Conservation (phyloP, 2,888 invertebrate species). For the Tipula helvola region DNA sequence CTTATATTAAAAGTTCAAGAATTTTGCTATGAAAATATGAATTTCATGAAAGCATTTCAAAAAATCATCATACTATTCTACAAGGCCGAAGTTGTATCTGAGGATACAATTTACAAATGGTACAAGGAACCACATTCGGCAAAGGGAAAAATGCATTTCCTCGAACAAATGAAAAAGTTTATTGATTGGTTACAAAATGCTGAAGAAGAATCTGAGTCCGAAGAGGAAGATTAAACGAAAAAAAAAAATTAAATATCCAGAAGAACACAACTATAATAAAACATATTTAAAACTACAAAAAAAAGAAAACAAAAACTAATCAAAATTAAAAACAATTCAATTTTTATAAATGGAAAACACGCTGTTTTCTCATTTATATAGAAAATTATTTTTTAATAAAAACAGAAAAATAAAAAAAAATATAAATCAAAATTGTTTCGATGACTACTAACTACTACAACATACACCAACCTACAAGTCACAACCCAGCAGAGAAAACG, state of each 20-base stretch:
- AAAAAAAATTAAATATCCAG: too few species aligned
- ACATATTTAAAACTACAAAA: background rate
- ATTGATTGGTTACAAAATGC: slow-evolving; percentile 96
- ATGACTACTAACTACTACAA: background rate
- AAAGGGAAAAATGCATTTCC: slow-evolving; percentile 95
- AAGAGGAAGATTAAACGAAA: slow-evolving; percentile 28
- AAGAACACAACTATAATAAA: background rate
- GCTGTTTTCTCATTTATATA: background rate
- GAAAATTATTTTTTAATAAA: background rate
- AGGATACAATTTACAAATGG: slow-evolving; percentile 93
- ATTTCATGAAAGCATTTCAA: slow-evolving; percentile 96
- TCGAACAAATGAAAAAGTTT: slow-evolving; percentile 96
- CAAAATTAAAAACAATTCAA: slow-evolving; percentile 5
- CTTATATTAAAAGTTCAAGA: slow-evolving; percentile 90
- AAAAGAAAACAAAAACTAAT: background rate
- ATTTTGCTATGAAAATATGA: slow-evolving; percentile 98
- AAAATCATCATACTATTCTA: slow-evolving; percentile 94
- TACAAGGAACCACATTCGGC: slow-evolving; percentile 85
- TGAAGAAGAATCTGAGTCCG: slow-evolving; percentile 54
- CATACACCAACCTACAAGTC: background rate
- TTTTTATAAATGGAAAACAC: background rate
- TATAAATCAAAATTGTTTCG: background rate
- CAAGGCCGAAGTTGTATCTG: slow-evolving; percentile 80
- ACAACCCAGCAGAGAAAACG: background rate
- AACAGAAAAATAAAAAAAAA: background rate